These are phyloP conservation scores for Henricia sp. DNA, from an alignment of 53 echinoderm and acorn worm species.

Conservation along the genomic window DNA sequence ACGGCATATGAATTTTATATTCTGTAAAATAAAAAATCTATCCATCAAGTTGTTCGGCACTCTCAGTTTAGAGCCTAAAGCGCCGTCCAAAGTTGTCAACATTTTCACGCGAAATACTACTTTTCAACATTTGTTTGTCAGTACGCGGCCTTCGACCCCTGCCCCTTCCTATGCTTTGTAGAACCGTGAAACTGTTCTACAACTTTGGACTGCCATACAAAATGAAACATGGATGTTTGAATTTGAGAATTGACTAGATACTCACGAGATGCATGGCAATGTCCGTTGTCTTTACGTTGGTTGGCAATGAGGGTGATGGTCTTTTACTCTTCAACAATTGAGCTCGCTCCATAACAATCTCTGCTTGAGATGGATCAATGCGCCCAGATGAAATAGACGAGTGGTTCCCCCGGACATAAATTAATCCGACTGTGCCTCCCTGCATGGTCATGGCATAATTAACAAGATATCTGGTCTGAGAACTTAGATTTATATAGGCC, in stretches of 20 bases:
- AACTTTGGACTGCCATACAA: background rate
- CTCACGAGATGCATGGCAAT: constrained; percentile 71
- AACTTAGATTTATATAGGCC: background rate
- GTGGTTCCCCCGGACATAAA: constrained; percentile 67
- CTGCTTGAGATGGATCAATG: constrained; percentile 34
- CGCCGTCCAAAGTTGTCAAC: too few relatives aligned
- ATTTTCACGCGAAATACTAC: background rate
- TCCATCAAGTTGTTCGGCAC: background rate
- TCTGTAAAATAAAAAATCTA: background rate
- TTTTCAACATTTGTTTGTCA: background rate
- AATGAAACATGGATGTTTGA: background rate
- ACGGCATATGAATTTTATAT: background rate
- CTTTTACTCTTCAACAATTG: constrained; percentile 67
- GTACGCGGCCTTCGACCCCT: background rate
- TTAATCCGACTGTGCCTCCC: constrained; percentile 78
- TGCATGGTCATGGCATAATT: background rate
- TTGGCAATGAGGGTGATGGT: constrained; percentile 57
- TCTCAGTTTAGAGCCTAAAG: too few relatives aligned
- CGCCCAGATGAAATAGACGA: constrained; percentile 21
- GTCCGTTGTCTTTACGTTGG: constrained; percentile 66
- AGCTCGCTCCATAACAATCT: constrained; percentile 57
- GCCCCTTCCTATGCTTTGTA: too few relatives aligned
- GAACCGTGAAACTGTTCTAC: too few relatives aligned
- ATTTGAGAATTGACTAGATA: background rate
- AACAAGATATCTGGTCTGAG: background rate